Conservation (phyloP, 1,140 invertebrate genomes). For the Cepaea nemoralis region DNA sequence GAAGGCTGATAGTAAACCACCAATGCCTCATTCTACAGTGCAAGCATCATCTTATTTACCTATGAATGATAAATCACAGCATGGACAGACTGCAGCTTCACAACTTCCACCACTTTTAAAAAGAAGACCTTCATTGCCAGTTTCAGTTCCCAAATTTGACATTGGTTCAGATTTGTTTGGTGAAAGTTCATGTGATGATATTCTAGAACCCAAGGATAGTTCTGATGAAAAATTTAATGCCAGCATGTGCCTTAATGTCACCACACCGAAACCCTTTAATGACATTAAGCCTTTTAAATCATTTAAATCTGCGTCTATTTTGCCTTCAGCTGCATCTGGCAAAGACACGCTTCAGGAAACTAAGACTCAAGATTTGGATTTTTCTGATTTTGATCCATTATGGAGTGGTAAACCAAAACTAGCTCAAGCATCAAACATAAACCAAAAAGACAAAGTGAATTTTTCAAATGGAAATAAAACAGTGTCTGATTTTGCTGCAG, state of each 20-base stretch:
- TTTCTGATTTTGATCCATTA: conserved; percentile 26
- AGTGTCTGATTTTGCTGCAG: neutral
- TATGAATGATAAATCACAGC: neutral
- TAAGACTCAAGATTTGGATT: neutral
- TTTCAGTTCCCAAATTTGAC: neutral
- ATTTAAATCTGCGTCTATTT: neutral
- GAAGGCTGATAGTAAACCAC: neutral
- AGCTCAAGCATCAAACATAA: neutral
- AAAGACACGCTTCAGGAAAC: neutral
- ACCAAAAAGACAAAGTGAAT: neutral
- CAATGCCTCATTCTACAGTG: neutral
- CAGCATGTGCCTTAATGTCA: neutral
- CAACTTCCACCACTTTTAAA: neutral
- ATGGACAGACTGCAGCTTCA: neutral
- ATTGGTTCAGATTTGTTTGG: neutral
- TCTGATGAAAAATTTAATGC: neutral
- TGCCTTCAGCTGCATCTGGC: neutral
- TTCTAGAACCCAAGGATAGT: neutral
- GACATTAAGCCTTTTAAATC: conserved; percentile 10
- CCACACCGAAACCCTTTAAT: conserved; percentile 15
- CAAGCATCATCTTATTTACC: neutral
- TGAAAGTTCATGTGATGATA: conserved; percentile 1
- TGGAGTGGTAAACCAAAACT: neutral
- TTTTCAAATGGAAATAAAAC: neutral
- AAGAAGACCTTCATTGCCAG: no score